phyloP scores from a whole-genome alignment of 2,888 invertebrate species.

The Drosophila multiciliata region DNA sequence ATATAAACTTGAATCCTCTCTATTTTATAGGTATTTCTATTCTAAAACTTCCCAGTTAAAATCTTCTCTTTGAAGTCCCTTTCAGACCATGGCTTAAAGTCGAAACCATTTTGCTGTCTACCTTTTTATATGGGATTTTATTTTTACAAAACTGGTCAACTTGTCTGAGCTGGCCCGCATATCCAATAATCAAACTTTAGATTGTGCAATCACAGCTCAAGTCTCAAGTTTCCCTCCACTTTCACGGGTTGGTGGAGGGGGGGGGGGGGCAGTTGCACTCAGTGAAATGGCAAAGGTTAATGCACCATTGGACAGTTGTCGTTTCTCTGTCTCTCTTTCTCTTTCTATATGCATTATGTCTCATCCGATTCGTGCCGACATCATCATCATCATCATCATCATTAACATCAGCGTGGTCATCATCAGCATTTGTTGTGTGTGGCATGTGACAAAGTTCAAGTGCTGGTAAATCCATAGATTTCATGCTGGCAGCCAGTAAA shows the following conservation, averaged over 20 bases:
- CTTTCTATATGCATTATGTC: constrained; percentile 38
- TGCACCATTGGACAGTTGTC: constrained; percentile 69
- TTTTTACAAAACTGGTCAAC: not conserved
- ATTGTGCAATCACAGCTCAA: constrained; percentile 34
- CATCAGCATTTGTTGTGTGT: constrained; percentile 12
- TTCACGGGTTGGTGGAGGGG: constrained; percentile 5
- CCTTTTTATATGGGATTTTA: not conserved
- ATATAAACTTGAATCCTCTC: not conserved
- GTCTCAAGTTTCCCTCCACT: constrained; percentile 13
- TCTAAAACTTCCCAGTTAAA: not conserved
- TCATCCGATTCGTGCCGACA: constrained; percentile 54
- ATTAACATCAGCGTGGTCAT: constrained; percentile 22
- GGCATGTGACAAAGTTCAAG: constrained; percentile 83
- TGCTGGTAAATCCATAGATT: constrained; percentile 84
- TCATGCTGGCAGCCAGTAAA: constrained; percentile 75
- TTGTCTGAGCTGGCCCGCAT: constrained; percentile 1
- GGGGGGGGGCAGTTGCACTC: constrained; percentile 30
- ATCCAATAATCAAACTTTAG: constrained; percentile 7
- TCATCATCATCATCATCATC: constrained; percentile 51
- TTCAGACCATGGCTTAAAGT: not conserved
- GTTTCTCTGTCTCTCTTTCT: not conserved
- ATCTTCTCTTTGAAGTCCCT: not conserved
- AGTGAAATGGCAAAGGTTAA: constrained; percentile 68
- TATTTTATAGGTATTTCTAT: not conserved
- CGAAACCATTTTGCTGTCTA: not conserved